Evolutionary conservation across 2,113 vertebrate species (phyloP).

Genomic region (Crotalus horridus): DNA sequence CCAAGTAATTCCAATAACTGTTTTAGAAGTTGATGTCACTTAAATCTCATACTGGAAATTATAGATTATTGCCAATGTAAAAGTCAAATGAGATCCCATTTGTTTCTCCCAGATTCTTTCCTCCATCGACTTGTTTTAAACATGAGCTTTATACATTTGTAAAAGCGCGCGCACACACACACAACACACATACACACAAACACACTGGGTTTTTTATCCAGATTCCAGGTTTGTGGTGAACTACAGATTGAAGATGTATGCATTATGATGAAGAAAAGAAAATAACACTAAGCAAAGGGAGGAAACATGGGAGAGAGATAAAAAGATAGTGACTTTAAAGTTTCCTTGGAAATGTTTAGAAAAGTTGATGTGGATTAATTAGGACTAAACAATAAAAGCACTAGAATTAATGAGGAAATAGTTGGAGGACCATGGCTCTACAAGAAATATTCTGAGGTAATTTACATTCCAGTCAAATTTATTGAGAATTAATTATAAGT

Average conservation of each 20-base stretch:
- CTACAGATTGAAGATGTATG: conserved; percentile 64
- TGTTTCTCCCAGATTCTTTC: conserved; percentile 20
- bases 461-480: conserved; percentile 55
- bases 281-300: conserved; percentile 51
- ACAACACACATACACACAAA: too few species aligned
- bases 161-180: conserved; percentile 16
- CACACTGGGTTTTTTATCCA: too few species aligned
- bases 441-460: not conserved
- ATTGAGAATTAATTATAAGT: conserved; percentile 11
- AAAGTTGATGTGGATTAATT: not conserved
- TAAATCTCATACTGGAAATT: conserved; percentile 19
- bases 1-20: not conserved
- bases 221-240: conserved; percentile 38
- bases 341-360: conserved; percentile 53
- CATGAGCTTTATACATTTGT: conserved; percentile 41
- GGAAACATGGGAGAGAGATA: conserved; percentile 32
- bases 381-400: not conserved
- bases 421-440: not conserved
- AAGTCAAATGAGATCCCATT: conserved; percentile 23
- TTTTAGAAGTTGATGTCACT: not conserved
- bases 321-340: conserved; percentile 58
- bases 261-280: conserved; percentile 58
- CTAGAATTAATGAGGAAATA: not conserved
- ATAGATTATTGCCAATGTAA: conserved; percentile 42
- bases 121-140: not conserved